A percentile compares a stretch with the other conserved stretches of the same genome.
These are phyloP conservation scores for Champsocephalus gunnari DNA, from an alignment of 2,797 vertebrate genomes.

Conservation along the genomic window DNA sequence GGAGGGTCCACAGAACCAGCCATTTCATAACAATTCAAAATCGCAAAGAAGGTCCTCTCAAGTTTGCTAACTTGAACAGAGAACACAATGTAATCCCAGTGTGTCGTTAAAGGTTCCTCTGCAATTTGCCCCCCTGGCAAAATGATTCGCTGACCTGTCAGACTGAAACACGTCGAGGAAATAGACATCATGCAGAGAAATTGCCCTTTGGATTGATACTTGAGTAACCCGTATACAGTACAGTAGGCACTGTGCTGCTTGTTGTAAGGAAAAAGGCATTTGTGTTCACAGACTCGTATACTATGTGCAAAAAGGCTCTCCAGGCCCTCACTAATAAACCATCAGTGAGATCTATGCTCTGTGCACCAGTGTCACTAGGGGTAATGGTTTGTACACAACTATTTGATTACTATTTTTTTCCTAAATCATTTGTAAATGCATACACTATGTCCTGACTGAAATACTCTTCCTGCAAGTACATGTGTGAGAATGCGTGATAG, in stretches of 20 bases:
- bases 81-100: conserved; percentile 48
- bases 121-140: conserved; percentile 65
- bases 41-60: conserved; percentile 15
- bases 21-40: conserved; percentile 23
- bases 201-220: conserved; percentile 73
- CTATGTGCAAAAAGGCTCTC: conserved; percentile 16
- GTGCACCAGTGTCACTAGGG: conserved; percentile 1
- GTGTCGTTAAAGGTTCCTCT: conserved; percentile 46
- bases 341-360: conserved; percentile 24
- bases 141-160: conserved; percentile 72
- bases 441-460: background rate
- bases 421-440: background rate
- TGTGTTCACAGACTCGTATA: conserved; percentile 27
- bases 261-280: conserved; percentile 40
- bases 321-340: conserved; percentile 46
- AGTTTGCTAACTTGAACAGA: conserved; percentile 20
- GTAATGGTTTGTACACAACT: conserved; percentile 1
- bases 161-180: conserved; percentile 66
- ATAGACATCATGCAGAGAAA: conserved; percentile 72
- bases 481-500: background rate
- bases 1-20: conserved; percentile 55
- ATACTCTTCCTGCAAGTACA: background rate
- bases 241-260: conserved; percentile 36
- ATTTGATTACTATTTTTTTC: conserved; percentile 3
- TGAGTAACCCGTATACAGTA: conserved; percentile 57